Conservation (phyloP, 2,113 vertebrate genomes). For the Anas platyrhynchos region DNA sequence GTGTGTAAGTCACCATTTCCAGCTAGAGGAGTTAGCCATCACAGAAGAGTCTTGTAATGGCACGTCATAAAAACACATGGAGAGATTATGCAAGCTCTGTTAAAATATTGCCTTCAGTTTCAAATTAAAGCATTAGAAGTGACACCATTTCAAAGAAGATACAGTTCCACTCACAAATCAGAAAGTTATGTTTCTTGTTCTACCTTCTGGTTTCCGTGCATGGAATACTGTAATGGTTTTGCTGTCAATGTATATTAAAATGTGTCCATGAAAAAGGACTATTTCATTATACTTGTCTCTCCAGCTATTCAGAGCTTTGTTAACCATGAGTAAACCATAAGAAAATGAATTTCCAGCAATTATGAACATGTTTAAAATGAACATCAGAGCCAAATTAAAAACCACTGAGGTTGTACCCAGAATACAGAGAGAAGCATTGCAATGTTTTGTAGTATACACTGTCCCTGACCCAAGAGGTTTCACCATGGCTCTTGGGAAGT, state of each 20-base stretch:
- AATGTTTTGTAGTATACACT: neutral
- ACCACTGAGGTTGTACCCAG: neutral
- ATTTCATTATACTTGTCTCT: neutral
- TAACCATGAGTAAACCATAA: neutral
- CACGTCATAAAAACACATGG: neutral
- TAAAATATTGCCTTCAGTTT: neutral
- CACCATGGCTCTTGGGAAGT: neutral
- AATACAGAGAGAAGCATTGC: accelerated
- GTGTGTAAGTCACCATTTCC: neutral
- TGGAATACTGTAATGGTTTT: neutral
- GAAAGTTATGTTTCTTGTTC: neutral
- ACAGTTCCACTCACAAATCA: neutral
- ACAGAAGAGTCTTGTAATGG: neutral
- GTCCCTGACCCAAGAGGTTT: neutral
- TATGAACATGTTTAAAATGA: neutral
- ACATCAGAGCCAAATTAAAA: neutral
- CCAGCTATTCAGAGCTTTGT: neutral
- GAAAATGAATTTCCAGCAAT: neutral
- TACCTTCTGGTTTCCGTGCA: neutral
- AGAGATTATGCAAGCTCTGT: neutral
- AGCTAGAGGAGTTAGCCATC: neutral
- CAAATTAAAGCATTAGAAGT: neutral
- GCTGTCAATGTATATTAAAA: neutral
- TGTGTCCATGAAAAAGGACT: neutral
- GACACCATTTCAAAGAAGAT: neutral